A percentile compares a stretch with the other conserved stretches of the same genome.
These are phyloP conservation scores for Apodemus agrarius DNA, from an alignment of 2,797 vertebrate species.

Conservation along the genomic window DNA sequence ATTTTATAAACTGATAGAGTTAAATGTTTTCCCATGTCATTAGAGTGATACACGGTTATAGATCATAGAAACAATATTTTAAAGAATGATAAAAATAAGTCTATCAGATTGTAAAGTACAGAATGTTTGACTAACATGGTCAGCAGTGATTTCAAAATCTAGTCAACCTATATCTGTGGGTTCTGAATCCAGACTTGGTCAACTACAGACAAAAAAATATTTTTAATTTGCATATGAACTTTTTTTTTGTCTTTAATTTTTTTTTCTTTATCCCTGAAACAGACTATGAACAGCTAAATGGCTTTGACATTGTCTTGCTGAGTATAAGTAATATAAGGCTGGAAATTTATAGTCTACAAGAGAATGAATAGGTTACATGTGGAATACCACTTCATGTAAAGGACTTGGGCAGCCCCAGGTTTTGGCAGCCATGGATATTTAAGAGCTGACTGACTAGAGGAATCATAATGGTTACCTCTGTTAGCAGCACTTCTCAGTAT, in stretches of 20 bases:
- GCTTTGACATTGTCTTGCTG: background rate
- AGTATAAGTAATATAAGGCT: background rate
- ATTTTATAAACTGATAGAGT: constrained; percentile 51
- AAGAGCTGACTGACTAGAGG: background rate
- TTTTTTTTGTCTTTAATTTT: no score
- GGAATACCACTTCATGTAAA: background rate
- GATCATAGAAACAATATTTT: constrained; percentile 36
- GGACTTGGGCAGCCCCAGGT: background rate
- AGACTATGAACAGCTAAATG: background rate
- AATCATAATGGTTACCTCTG: background rate
- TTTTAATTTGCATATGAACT: background rate
- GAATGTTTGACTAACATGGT: constrained; percentile 26
- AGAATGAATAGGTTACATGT: background rate
- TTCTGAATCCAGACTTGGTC: background rate
- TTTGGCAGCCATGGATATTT: background rate
- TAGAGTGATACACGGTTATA: background rate
- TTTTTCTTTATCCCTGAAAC: background rate
- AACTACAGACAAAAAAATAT: background rate
- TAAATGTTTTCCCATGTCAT: constrained; percentile 12
- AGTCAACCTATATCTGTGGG: background rate
- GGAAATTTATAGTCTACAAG: background rate
- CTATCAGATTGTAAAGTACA: constrained; percentile 40
- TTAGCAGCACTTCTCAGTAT: background rate
- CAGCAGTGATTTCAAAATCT: background rate
- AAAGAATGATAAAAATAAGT: constrained; percentile 18